phyloP scores from a whole-genome alignment of 2,797 vertebrate species.

The Schizothorax lantsangensis region DNA sequence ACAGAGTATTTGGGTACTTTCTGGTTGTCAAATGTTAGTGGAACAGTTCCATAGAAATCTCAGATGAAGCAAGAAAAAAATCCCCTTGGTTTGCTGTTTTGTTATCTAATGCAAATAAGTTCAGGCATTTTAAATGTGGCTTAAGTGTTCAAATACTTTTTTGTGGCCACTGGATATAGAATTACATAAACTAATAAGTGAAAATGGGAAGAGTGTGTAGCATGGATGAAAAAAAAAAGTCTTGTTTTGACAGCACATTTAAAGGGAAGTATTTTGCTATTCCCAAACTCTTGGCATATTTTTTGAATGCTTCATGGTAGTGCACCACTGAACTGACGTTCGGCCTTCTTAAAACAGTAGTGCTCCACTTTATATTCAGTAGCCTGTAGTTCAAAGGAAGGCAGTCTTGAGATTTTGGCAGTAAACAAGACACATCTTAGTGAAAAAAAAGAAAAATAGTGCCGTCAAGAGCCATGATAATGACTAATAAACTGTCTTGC shows the following conservation, averaged over 20 bases:
- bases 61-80: not conserved
- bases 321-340: not conserved
- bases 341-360: constrained; percentile 13
- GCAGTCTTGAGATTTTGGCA: constrained; percentile 6
- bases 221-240: not conserved
- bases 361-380: constrained; percentile 27
- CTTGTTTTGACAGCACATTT: constrained; percentile 22
- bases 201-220: not conserved
- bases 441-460: not conserved
- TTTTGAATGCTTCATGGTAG: constrained; percentile 16
- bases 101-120: not conserved
- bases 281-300: constrained; percentile 7
- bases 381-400: constrained; percentile 28
- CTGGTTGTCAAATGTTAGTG: not conserved
- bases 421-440: constrained; percentile 21
- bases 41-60: not conserved
- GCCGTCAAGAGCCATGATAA: constrained; percentile 19
- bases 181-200: not conserved
- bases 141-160: not conserved
- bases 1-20: not conserved
- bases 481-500: constrained; percentile 37
- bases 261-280: not conserved
- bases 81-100: not conserved
- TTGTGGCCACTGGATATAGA: not conserved
- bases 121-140: not conserved